Base-by-base conservation (phyloP, 2,888 invertebrate genomes). In the Heteropelma amictum region DNA sequence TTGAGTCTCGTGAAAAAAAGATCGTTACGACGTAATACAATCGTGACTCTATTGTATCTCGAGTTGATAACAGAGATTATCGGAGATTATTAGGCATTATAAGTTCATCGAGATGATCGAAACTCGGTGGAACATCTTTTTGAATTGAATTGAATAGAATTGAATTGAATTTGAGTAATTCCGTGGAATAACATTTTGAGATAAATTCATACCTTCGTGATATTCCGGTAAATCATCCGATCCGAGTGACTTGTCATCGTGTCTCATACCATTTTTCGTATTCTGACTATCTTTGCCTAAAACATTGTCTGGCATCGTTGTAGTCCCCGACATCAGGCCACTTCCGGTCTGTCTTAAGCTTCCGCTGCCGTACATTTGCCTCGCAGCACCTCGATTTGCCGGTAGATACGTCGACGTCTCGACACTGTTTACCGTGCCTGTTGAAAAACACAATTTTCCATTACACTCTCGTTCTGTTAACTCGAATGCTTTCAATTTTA, bases 351-450 rank as follows among this genome's bases (percentile, higher is more conserved):
- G 90, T 80, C 92, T 86, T 77, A 91, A 83, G 42, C 90, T 90
- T 58, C 91, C 91, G 6, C 92, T 91, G 49, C 92, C 92, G 79
- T 90, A 91, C 89, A 92, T 91, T 83, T 92, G 92, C 26, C 92
- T 89, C 77, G 91, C 89, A 82, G 92, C 87, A 84, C 91, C 91
- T 33, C 90, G 91, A 81, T 91, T 91, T 81, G 91, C 90, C 0
- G 91, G 91, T 1, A 91, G 89, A 64, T 91, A 91, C n/a, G 88
- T 84, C 42, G 86, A 78, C 4, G 85, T 82, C 67, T 86, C 85
- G 47, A 79, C 74, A 53, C 68, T 45, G 26, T 30, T 8, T 7
- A 17, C 53, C 8, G 33, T 19, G 1, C 49, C 75, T 76, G 30
- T 45, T 19, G 28, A n/a, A 42, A 42, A 6, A 19, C 19, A n/a